Base-by-base conservation (phyloP, 2,113 vertebrate genomes). In the Puma concolor region DNA sequence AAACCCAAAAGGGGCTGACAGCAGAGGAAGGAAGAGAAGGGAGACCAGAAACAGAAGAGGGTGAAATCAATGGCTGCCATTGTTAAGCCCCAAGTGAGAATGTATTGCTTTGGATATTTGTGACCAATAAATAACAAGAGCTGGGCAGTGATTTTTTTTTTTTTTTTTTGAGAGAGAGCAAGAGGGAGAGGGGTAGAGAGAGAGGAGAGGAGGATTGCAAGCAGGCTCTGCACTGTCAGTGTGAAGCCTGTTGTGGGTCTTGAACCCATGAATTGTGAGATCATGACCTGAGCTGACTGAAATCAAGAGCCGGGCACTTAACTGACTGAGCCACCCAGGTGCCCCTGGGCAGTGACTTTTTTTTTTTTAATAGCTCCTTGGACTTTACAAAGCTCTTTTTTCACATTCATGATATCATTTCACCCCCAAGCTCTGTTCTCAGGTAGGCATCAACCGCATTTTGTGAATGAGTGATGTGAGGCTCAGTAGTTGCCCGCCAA, bases 61-160 rank as follows among this genome's bases (percentile, higher is more conserved):
- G 19, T 19, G 41, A 54, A 25, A 10, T 4, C 16, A 0, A 0
- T 21, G 69, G 27, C 16, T 4, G 72, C 52, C 48, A 0, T 2
- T 14, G 50, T 80, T 21, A 33, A 27, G 66, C 90, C 29, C 41
- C 14, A n/a, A 38, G 57, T 13, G 11, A 16, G 29, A 11, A 15
- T 23, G 2, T 31, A 44, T 82, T 76, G 57, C 21, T 50, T 81
- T 71, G 23, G 52, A n/a, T 81, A 13, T 50, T 86, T 7, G 27
- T 57, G 27, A 52, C 13, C 14, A 29, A n/a, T 23, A 38, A 66
- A n/a, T 23, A 38, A 66, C 29, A 50, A 29, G 38, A 76, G 29
- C 16, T 2, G 12, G 8, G 19, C 12, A 4, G 38, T 54, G 41
- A 67, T 14, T 64, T 80, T 2, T 57, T 27, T 72, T 52, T 77